These are phyloP conservation scores for Petromus typicus DNA, from an alignment of 2,113 vertebrate genomes.

Conservation along the genomic window DNA sequence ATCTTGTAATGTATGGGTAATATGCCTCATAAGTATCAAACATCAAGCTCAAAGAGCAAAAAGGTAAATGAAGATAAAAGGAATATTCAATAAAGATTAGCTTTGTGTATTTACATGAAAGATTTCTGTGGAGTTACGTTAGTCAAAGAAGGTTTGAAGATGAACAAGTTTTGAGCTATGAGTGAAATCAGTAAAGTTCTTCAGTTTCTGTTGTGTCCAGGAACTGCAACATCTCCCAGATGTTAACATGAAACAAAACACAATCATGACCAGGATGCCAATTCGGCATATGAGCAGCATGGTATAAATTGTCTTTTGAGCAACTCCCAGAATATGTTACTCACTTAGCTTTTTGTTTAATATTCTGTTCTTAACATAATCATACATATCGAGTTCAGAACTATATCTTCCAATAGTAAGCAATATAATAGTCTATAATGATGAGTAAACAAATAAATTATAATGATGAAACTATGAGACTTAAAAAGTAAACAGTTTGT, in stretches of 20 bases:
- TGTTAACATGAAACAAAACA: background rate
- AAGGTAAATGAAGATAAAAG: background rate
- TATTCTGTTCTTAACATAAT: background rate
- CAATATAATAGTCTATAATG: background rate
- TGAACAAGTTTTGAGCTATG: background rate
- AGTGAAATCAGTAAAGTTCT: background rate
- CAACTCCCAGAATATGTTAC: background rate
- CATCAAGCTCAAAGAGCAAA: background rate
- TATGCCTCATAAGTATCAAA: background rate
- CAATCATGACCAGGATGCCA: background rate
- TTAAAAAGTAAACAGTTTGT: background rate
- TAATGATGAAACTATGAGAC: background rate
- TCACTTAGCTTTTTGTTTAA: background rate
- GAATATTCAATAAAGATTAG: slow-evolving; percentile 1
- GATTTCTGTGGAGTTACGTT: background rate
- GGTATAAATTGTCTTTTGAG: background rate
- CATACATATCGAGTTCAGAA: background rate
- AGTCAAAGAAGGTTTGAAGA: background rate
- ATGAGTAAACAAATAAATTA: background rate
- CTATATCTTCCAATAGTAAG: background rate
- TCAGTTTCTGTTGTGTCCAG: background rate
- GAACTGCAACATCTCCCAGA: background rate
- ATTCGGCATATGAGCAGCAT: background rate
- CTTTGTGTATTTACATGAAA: background rate
- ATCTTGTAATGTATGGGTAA: background rate